phyloP scores from a whole-genome alignment of 1,140 invertebrate genomes.

The Leptinotarsa texana region DNA sequence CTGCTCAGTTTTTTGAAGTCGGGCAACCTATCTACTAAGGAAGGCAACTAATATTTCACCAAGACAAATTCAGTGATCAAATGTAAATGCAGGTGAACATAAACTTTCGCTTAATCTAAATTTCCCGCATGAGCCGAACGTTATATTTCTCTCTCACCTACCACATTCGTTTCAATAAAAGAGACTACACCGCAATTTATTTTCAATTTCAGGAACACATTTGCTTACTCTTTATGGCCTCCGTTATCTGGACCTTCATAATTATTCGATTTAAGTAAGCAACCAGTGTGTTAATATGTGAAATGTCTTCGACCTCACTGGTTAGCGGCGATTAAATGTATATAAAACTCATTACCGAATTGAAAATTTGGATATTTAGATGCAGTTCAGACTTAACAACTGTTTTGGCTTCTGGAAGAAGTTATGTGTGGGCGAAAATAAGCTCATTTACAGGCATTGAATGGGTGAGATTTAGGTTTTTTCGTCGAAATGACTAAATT shows the following conservation, averaged over 20 bases:
- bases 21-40: too few relatives aligned
- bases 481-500: too few relatives aligned
- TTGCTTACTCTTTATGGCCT: neutral
- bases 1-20: too few relatives aligned
- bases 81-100: slow-evolving; percentile 4
- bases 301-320: neutral
- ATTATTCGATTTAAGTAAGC: neutral
- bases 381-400: neutral
- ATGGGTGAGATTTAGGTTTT: too few relatives aligned
- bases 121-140: neutral
- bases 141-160: neutral
- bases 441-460: too few relatives aligned
- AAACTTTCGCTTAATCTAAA: neutral
- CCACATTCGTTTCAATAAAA: slow-evolving; percentile 5
- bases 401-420: neutral
- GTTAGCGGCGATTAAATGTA: neutral
- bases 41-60: too few relatives aligned
- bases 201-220: slow-evolving; percentile 5
- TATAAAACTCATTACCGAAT: slow-evolving; percentile 4
- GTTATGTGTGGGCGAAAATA: too few relatives aligned
- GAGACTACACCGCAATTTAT: neutral
- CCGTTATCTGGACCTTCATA: neutral
- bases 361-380: neutral
- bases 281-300: neutral
- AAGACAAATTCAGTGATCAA: neutral